Conservation (phyloP, 2,113 vertebrate genomes). For the Oncorhynchus clarkii region DNA sequence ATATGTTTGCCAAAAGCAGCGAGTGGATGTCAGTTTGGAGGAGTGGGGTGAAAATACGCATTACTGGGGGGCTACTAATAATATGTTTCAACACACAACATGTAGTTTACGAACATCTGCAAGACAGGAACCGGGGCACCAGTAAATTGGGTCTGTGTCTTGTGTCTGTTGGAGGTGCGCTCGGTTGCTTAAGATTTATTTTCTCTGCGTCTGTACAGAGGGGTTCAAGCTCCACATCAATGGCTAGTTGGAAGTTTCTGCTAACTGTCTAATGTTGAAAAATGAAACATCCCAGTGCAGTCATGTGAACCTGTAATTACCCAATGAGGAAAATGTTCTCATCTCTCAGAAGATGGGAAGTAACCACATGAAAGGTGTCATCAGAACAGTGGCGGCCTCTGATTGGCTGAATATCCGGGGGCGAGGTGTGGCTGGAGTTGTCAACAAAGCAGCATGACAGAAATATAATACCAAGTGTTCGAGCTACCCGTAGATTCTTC, state of each 20-base stretch:
- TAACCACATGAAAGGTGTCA: too few species aligned
- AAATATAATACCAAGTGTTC: too few species aligned
- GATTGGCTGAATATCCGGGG: too few species aligned
- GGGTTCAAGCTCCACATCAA: not conserved
- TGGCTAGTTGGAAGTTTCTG: not conserved
- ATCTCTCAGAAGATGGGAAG: too few species aligned
- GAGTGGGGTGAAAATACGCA: not conserved
- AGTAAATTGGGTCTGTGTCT: not conserved
- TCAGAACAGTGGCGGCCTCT: too few species aligned
- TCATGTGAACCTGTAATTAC: too few species aligned
- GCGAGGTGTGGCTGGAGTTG: too few species aligned
- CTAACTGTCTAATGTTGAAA: not conserved
- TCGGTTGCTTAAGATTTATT: not conserved
- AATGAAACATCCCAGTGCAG: too few species aligned
- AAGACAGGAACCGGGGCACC: conserved; percentile 5
- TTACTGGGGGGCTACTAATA: conserved; percentile 7
- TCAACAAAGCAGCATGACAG: too few species aligned
- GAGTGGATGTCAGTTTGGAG: not conserved
- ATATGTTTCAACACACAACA: conserved; percentile 14
- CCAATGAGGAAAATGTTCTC: too few species aligned
- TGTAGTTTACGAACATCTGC: conserved; percentile 18
- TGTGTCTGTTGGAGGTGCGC: not conserved
- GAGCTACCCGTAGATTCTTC: too few species aligned
- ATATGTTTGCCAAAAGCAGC: conserved; percentile 3
- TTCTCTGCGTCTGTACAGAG: not conserved